Evolutionary conservation across 2,888 invertebrate genomes (phyloP).

Genomic region (Willowsia nigromaculata): DNA sequence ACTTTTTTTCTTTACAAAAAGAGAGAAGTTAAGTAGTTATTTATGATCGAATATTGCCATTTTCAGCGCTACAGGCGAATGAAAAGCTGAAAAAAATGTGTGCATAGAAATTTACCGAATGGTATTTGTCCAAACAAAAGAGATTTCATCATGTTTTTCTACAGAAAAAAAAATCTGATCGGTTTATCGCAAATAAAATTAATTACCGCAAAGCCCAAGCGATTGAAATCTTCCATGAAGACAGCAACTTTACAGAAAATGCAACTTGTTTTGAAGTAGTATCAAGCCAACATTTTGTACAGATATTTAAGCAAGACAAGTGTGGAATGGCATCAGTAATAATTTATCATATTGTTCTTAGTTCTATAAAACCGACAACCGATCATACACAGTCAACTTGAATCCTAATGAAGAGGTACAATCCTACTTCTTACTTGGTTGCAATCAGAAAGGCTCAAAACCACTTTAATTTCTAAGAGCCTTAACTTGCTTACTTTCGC

Average conservation of each 20-base stretch:
- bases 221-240: not conserved
- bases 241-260: not conserved
- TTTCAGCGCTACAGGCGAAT: not conserved
- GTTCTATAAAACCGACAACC: slow-evolving; percentile 32
- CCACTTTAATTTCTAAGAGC: not conserved
- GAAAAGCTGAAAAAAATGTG: not conserved
- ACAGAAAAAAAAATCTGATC: not conserved
- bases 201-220: not conserved
- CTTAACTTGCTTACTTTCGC: not conserved
- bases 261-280: not conserved
- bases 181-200: slow-evolving; percentile 3
- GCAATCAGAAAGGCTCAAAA: slow-evolving; percentile 1
- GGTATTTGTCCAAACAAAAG: not conserved
- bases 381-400: slow-evolving; percentile 26
- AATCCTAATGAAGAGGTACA: slow-evolving; percentile 31
- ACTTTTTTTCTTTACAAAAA: slow-evolving; percentile 11
- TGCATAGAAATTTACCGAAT: not conserved
- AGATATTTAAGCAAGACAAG: slow-evolving; percentile 5
- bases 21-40: not conserved
- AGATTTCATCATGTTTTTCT: not conserved
- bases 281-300: not conserved
- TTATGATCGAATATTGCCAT: slow-evolving; percentile 10
- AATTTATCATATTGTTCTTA: slow-evolving; percentile 26
- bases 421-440: slow-evolving; percentile 31
- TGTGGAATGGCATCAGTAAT: not conserved